Conservation (phyloP, 2,888 invertebrate genomes). For the Catonia carolina region DNA sequence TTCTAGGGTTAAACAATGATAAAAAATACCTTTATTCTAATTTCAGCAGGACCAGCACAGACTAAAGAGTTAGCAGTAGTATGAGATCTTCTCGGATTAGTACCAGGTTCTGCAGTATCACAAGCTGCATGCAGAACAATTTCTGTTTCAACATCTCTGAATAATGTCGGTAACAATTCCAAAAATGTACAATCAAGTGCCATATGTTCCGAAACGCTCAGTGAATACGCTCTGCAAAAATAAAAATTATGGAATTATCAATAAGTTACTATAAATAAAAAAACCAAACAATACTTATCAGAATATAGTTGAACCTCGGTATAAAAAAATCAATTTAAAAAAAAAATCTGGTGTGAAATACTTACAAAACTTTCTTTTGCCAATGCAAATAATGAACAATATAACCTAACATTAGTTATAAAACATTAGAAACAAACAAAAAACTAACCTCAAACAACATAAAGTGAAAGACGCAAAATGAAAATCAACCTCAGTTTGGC, state of each 20-base stretch:
- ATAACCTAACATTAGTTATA: too few species aligned
- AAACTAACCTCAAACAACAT: too few species aligned
- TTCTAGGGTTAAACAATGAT: too few species aligned
- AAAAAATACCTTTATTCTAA: slow-evolving; percentile 52
- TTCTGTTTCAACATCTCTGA: slow-evolving; percentile 47
- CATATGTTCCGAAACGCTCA: slow-evolving; percentile 57
- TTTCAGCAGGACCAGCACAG: slow-evolving; percentile 56
- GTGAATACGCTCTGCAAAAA: slow-evolving; percentile 50
- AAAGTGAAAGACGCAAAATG: too few species aligned
- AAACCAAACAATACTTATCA: slow-evolving; percentile 9
- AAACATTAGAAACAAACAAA: too few species aligned
- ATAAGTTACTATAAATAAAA: too few species aligned
- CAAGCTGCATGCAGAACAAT: slow-evolving; percentile 51
- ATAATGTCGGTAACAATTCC: slow-evolving; percentile 55
- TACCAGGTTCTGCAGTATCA: slow-evolving; percentile 41
- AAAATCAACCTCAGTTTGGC: too few species aligned
- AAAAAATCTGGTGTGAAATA: too few species aligned
- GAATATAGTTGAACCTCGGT: not conserved
- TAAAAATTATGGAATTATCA: too few species aligned
- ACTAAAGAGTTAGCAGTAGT: slow-evolving; percentile 45
- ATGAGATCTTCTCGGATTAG: slow-evolving; percentile 39
- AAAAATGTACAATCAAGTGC: slow-evolving; percentile 58
- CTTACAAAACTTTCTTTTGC: too few species aligned
- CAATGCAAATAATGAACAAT: too few species aligned
- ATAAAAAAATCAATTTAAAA: too few species aligned